Conservation (phyloP, 2,888 invertebrate species). For the Ashinkailepas kermadecensis region DNA sequence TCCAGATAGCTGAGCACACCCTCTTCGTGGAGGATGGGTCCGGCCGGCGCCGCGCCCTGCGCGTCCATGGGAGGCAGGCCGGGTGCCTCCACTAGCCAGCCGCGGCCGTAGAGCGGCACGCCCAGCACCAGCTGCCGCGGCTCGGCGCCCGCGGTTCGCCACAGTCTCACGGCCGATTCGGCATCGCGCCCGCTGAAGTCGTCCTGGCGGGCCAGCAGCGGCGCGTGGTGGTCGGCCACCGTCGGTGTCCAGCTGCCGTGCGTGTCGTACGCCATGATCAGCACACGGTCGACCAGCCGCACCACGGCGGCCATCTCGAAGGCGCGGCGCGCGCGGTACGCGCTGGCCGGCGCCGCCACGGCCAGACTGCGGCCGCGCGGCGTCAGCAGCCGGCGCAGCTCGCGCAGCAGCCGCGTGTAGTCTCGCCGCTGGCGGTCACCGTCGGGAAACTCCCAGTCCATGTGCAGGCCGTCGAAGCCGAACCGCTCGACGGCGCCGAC, state of each 20-base stretch:
- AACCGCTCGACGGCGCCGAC: constrained; percentile 41
- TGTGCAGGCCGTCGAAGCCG: constrained; percentile 74
- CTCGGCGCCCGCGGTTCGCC: constrained; percentile 79
- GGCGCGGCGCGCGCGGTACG: constrained; percentile 77
- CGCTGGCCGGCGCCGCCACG: constrained; percentile 78
- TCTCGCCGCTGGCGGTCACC: background rate
- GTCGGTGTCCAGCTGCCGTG: constrained; percentile 78
- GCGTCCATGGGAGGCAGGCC: background rate
- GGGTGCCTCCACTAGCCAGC: background rate
- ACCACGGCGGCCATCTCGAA: constrained; percentile 57
- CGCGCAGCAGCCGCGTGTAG: background rate
- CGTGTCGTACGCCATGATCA: constrained; percentile 80
- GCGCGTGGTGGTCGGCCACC: constrained; percentile 68
- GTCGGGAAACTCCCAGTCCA: constrained; percentile 92
- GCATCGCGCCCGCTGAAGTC: background rate
- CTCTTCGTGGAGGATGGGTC: background rate
- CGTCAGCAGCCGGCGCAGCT: background rate
- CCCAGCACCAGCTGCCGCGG: constrained; percentile 75
- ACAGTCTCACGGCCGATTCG: constrained; percentile 40
- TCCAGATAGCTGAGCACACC: background rate
- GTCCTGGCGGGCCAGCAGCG: constrained; percentile 44
- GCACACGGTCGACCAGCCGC: constrained; percentile 59
- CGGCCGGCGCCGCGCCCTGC: background rate
- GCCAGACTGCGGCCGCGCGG: constrained; percentile 57
- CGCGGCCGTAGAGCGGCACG: constrained; percentile 73